These are phyloP conservation scores for Morus bassanus DNA, from an alignment of 2,797 vertebrate species.

Conservation along the genomic window DNA sequence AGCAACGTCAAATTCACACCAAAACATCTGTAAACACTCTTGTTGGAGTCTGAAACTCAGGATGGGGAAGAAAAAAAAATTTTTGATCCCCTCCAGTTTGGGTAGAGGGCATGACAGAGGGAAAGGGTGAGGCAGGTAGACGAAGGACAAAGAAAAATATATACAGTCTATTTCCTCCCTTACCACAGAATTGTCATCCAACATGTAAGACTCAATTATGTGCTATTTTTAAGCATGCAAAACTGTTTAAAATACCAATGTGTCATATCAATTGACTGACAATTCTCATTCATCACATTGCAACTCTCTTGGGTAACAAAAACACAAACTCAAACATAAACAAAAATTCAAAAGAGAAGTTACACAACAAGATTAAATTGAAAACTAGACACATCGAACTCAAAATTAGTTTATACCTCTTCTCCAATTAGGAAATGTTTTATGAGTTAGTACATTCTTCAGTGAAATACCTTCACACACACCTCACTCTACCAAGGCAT, in stretches of 20 bases:
- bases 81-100: neutral
- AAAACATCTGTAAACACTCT: neutral
- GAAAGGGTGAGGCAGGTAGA: conserved; percentile 4
- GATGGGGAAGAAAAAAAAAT: neutral
- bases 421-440: neutral
- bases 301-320: neutral
- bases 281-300: neutral
- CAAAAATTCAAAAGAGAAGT: neutral
- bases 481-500: neutral
- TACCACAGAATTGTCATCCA: neutral
- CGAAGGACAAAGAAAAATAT: neutral
- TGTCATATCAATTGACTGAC: neutral
- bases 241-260: neutral
- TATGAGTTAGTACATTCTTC: neutral
- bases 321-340: neutral
- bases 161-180: neutral
- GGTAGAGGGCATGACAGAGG: neutral
- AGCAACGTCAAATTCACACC: neutral
- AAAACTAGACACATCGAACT: neutral
- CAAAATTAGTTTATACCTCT: neutral
- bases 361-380: neutral
- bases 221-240: neutral
- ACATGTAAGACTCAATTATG: neutral
- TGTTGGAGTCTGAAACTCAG: neutral
- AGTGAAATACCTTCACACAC: neutral